Base-by-base conservation (phyloP, 2,797 vertebrate species). In the Labeo calbasu region DNA sequence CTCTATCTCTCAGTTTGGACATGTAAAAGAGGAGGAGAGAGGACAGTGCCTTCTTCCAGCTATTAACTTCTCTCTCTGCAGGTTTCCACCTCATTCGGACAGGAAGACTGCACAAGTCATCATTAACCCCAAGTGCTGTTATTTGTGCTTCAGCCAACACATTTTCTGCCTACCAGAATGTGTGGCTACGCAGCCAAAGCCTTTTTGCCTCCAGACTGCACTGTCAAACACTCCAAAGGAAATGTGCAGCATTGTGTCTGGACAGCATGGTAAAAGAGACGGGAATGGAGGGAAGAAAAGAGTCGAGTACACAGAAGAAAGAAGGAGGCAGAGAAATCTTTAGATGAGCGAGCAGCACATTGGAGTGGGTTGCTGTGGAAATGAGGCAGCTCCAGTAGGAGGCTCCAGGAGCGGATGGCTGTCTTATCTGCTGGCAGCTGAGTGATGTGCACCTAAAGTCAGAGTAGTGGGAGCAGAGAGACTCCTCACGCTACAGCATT, bases 101-200 rank as follows among this genome's bases (percentile, higher is more conserved):
- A 85, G 86, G 85, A 43, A 88, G 86, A 89, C 87, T 87, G 90
- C 81, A 87, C 88, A 72, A 80, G 88, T n/a, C 87, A 91, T 92
- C 87, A 89, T 61, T 83, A 88, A 76, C 14, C 70, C 79, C 80
- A 83, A 83, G 55, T 77, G 77, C 66, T 75, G 48, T 43, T 76
- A 77, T 82, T 72, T 73, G 79, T 88, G 89, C 85, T 83, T 77
- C 73, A 87, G 92, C 91, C 90, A 91, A 88, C 86, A 89, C 84
- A 91, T 84, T 88, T 85, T 91, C 92, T 93, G 92, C 89, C 90
- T 88, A 48, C 63, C 57, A 82, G 77, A 76, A 83, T 77, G 82
- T 86, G 88, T 91, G 87, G 86, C 86, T 88, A 85, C 8, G 86
- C 86, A 87, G 89, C 92, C 92, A 92, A 91, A 89, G 86, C 86